phyloP scores from a whole-genome alignment of 2,113 vertebrate genomes.

The Nerophis ophidion region DNA sequence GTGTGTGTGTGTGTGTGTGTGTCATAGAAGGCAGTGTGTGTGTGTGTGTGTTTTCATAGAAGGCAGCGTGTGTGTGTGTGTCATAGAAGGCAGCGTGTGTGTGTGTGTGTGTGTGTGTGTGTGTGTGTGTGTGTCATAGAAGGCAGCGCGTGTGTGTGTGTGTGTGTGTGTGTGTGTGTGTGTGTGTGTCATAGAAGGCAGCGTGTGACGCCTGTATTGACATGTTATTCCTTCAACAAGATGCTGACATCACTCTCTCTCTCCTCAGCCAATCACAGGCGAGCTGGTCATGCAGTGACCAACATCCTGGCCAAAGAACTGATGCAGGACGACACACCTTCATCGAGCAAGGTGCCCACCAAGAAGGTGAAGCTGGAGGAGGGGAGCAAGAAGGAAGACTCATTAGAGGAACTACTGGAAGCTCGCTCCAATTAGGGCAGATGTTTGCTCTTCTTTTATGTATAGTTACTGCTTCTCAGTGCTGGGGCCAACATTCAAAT shows the following conservation, averaged over 20 bases:
- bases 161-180: constrained; percentile 2
- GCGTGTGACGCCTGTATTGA: background rate
- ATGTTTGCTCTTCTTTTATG: background rate
- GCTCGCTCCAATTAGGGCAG: constrained; percentile 57
- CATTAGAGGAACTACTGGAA: constrained; percentile 69
- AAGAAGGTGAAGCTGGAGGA: constrained; percentile 31
- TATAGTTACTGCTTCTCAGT: constrained; percentile 15
- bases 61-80: too few species aligned
- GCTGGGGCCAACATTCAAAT: constrained; percentile 23
- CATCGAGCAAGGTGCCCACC: constrained; percentile 25
- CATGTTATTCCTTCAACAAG: background rate
- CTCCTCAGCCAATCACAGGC: constrained; percentile 76
- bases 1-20: too few species aligned
- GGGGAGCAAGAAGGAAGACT: constrained; percentile 42
- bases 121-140: constrained; percentile 8
- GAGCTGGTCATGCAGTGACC: constrained; percentile 81
- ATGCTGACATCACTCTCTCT: constrained; percentile 3
- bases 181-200: background rate
- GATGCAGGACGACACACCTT: constrained; percentile 71
- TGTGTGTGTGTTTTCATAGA: too few species aligned
- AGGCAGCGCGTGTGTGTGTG: too few species aligned
- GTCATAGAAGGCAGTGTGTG: too few species aligned
- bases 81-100: too few species aligned
- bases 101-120: constrained; percentile 9
- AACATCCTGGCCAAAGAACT: constrained; percentile 83